Evolutionary conservation across 1,140 invertebrate genomes (phyloP), one percentile per base, ranked within the genome.

Genomic region (Magallana gigas): DNA sequence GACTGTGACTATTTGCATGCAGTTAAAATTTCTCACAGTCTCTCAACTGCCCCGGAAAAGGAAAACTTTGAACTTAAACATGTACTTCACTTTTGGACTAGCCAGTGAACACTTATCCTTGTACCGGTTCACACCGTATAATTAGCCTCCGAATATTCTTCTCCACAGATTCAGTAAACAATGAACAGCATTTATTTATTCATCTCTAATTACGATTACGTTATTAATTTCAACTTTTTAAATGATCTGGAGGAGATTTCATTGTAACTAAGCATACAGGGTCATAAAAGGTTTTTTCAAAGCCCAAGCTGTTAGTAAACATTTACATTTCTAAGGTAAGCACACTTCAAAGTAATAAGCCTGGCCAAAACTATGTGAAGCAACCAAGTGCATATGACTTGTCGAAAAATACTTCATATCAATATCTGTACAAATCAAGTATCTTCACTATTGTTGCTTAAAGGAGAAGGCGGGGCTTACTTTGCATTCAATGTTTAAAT

Each of bases 341-440:
- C 68, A 76, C 68, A 76, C 68, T 76, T 76, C 68, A 76, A 76
- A 76, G 68, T 76, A 76, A 76, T 76, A 76, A 76, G 23, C 68
- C 68, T 8, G 8, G 23, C 68, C 68, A 29, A 76, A 76, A 76
- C 18, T 76, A 76, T 76, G 68, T 76, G 68, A 76, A 76, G 68
- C 68, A 76, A 76, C 68, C 68, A 76, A 76, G 68, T 76, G 68
- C 68, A 76, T 23, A 76, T 76, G 68, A 76, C 68, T 76, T 76
- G 68, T 76, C 68, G 68, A 12, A 76, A 76, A 76, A 76, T 76
- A 76, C 68, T 76, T 76, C 68, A 76, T 76, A 76, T 76, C 68
- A 23, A 29, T 76, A 76, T 18, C 68, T 11, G 68, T 76, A 76
- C 68, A 76, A 76, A 76, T 76, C 68, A 76, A 76, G 68, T 76